phyloP scores from a whole-genome alignment of 1,140 invertebrate species.

The Zelostemma sp. region DNA sequence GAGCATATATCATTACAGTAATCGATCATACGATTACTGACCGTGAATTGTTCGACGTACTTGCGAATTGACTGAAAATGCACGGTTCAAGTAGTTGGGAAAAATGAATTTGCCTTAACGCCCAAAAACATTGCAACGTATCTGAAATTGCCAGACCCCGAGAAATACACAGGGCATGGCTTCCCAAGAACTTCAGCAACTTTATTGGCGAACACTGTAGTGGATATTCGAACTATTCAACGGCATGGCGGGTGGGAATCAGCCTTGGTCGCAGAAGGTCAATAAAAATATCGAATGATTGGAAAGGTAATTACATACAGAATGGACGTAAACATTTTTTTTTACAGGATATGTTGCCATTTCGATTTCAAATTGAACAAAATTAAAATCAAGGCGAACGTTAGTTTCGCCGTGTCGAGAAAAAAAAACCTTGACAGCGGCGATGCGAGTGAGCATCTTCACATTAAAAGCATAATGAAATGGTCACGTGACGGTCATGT shows the following conservation, averaged over 20 bases:
- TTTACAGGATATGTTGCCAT: too few relatives aligned
- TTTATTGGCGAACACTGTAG: constrained; percentile 11
- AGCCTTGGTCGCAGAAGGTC: constrained; percentile 6
- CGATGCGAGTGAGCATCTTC: too few relatives aligned
- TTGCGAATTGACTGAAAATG: constrained; percentile 20
- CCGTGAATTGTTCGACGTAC: background rate
- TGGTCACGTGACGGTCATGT: too few relatives aligned
- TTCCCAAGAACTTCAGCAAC: constrained; percentile 16
- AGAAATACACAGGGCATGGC: constrained; percentile 33
- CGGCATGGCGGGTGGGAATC: constrained; percentile 14
- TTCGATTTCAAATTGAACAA: too few relatives aligned
- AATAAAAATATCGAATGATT: too few relatives aligned
- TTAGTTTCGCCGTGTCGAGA: too few relatives aligned
- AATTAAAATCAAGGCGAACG: too few relatives aligned
- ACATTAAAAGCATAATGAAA: too few relatives aligned
- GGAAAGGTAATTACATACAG: too few relatives aligned
- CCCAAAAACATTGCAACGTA: constrained; percentile 27
- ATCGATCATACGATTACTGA: background rate
- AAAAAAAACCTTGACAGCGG: too few relatives aligned
- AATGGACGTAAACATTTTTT: too few relatives aligned
- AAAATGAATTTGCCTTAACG: constrained; percentile 30
- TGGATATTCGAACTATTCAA: constrained; percentile 7
- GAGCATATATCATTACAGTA: background rate
- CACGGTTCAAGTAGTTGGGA: constrained; percentile 28
- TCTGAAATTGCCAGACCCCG: constrained; percentile 19